Conservation (phyloP, 1,140 invertebrate genomes). For the Leptinotarsa defecta region DNA sequence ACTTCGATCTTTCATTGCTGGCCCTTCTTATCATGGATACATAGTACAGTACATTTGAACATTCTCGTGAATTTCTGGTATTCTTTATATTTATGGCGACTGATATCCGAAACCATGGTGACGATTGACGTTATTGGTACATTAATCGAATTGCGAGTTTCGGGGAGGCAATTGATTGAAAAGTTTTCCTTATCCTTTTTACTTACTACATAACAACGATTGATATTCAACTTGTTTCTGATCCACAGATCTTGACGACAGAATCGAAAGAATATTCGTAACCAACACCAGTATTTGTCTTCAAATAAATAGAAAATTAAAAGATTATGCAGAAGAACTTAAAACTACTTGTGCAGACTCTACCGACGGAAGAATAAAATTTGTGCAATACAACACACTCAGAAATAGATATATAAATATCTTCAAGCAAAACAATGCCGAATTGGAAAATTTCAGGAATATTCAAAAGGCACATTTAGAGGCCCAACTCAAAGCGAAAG, state of each 20-base stretch:
- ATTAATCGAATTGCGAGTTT: too few relatives aligned
- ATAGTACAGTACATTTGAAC: too few relatives aligned
- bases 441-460: conserved; percentile 42
- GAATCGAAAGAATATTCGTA: conserved; percentile 44
- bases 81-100: too few relatives aligned
- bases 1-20: too few relatives aligned
- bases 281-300: conserved; percentile 41
- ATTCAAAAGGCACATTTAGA: conserved; percentile 40
- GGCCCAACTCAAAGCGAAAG: conserved; percentile 43
- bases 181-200: too few relatives aligned
- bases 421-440: conserved; percentile 39
- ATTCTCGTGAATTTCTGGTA: too few relatives aligned
- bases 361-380: conserved; percentile 46
- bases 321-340: conserved; percentile 43
- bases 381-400: conserved; percentile 46
- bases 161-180: too few relatives aligned
- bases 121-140: too few relatives aligned
- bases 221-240: background rate
- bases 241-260: conserved; percentile 43
- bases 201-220: too few relatives aligned
- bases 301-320: conserved; percentile 42
- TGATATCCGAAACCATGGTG: too few relatives aligned
- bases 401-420: conserved; percentile 41
- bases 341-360: conserved; percentile 31
- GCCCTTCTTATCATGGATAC: too few relatives aligned